Base-by-base conservation (phyloP, 37 sponge, comb jelly and placozoan genomes). In the Mnemiopsis leidyi region DNA sequence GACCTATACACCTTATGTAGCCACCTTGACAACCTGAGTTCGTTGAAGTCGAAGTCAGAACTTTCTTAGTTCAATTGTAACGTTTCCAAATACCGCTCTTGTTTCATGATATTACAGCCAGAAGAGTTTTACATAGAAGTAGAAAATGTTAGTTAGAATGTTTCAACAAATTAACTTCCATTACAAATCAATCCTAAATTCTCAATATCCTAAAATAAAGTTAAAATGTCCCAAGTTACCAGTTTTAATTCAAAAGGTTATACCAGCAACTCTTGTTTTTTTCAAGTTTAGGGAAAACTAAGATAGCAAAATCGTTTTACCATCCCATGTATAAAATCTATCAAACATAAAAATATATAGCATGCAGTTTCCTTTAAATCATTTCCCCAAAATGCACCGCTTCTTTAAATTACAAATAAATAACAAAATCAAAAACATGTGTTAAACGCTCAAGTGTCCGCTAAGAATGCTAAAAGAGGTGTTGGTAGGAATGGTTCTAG, bases 381-480 rank as follows among this genome's bases (percentile, higher is more conserved):
- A 48, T 48, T 48, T 48, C 61, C 61, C 61, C 61, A 48, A 48
- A 48, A 18, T 48, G 9, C 5, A 5, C 61, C 9, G 61, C 13
- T 48, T 48, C 61, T 48, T 48, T 48, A 48, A 48, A 48, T 48
- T 48, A 48, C 61, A 48, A 48, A 48, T 48, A 48, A 48, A 48
- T 48, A 48, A 48, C 61, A 48, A 48, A 48, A 48, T 48, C 61
- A 48, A 48, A 48, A 71, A 71, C 29, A 71, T 71, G 20, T 28
- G 9, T 2, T 71, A n/a, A 5, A 5, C 18, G 36, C 18, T 77
- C 79, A 77, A 18, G 79, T 77, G 79, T 77, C 90, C 32, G 61
- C 90, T 20, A 85, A 33, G 23, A 36, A 85, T 9, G 61, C 90
- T 16, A 85, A 39, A 3, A 85, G 61, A n/a, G 90, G 90, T 28